phyloP scores from a whole-genome alignment of 2,113 vertebrate species.

The Aphyosemion australe region DNA sequence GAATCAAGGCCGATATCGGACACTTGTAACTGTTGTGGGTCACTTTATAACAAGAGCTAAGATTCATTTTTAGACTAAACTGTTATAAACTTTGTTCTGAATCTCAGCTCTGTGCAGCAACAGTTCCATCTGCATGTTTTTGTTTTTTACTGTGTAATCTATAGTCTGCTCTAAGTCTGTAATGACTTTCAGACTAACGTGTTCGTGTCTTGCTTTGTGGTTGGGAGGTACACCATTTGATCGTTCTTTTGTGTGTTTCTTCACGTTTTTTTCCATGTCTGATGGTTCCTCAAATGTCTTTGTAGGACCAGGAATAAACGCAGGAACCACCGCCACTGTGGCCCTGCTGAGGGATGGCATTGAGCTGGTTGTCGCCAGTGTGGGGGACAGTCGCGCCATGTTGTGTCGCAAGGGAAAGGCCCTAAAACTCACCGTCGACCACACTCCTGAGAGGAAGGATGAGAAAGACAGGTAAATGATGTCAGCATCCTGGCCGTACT shows the following conservation, averaged over 20 bases:
- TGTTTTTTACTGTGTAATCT: slow-evolving; percentile 37
- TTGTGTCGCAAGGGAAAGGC: slow-evolving; percentile 94
- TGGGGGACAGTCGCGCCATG: slow-evolving; percentile 95
- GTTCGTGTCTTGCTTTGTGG: slow-evolving; percentile 44
- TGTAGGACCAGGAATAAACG: slow-evolving; percentile 83
- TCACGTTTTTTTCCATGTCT: slow-evolving; percentile 62
- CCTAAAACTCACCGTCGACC: slow-evolving; percentile 92
- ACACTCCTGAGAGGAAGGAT: slow-evolving; percentile 96
- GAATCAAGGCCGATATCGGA: background rate
- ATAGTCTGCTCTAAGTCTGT: slow-evolving; percentile 33
- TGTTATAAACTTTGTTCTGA: slow-evolving; percentile 31
- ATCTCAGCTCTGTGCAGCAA: slow-evolving; percentile 36
- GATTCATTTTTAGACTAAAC: slow-evolving; percentile 17
- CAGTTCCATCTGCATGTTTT: slow-evolving; percentile 64
- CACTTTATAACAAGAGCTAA: background rate
- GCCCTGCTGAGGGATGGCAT: slow-evolving; percentile 93
- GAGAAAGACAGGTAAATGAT: slow-evolving; percentile 90
- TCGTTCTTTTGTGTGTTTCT: slow-evolving; percentile 22
- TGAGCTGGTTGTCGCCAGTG: slow-evolving; percentile 94
- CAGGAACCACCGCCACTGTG: slow-evolving; percentile 95
- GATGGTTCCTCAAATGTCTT: slow-evolving; percentile 52
- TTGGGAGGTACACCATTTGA: slow-evolving; percentile 39
- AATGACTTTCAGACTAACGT: slow-evolving; percentile 36
- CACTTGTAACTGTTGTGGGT: slow-evolving; percentile 4
- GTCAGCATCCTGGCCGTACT: background rate